These are phyloP conservation scores for Meriones unguiculatus DNA, from an alignment of 2,113 vertebrate species.

Conservation along the genomic window DNA sequence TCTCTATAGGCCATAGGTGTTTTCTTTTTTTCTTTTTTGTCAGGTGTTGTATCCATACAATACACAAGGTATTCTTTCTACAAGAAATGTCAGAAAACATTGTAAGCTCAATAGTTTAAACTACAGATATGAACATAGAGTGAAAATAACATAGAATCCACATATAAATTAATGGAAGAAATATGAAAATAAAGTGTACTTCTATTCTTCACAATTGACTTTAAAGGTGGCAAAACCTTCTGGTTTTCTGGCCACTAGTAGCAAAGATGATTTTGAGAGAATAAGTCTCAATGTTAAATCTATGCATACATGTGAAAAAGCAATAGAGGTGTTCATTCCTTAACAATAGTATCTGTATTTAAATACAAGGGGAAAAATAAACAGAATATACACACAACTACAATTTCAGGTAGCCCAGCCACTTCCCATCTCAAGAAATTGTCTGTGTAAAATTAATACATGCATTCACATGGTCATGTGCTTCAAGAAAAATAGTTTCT, in stretches of 20 bases:
- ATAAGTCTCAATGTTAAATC: neutral
- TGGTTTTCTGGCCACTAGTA: neutral
- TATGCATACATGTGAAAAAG: neutral
- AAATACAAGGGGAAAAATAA: neutral
- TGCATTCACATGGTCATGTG: neutral
- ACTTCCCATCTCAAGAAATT: neutral
- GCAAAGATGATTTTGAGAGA: neutral
- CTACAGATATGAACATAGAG: neutral
- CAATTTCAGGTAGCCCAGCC: neutral
- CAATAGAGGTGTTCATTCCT: neutral
- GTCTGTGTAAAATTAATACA: neutral
- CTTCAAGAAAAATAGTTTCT: neutral
- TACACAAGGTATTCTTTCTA: no score
- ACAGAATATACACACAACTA: neutral
- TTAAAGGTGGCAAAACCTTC: neutral
- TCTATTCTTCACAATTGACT: neutral
- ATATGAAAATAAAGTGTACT: neutral
- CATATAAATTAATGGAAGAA: slow-evolving; percentile 9
- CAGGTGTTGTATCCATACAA: no score
- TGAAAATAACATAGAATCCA: neutral
- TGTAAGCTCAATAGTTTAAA: slow-evolving; percentile 34
- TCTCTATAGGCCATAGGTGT: no score
- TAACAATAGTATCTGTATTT: neutral
- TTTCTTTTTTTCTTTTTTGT: no score
- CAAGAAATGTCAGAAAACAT: neutral